Evolutionary conservation across 92 coral and sea anemone genomes (phyloP).

Genomic region (Pocillopora grandis): DNA sequence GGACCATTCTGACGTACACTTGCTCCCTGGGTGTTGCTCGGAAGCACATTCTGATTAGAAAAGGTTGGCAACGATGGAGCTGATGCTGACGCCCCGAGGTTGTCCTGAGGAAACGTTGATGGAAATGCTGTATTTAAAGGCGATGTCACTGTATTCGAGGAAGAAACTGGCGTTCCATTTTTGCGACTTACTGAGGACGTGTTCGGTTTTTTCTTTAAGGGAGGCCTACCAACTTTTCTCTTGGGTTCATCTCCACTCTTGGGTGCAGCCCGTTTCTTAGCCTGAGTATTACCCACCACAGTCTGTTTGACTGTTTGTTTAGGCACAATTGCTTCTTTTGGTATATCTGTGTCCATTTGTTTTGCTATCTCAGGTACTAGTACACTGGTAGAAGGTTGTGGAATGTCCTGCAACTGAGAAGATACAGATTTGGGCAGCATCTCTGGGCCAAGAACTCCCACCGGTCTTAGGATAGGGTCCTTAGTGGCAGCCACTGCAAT

Average conservation of each 20-base stretch:
- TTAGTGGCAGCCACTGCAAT: constrained; percentile 3
- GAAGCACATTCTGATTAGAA: constrained; percentile 26
- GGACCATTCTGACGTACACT: constrained; percentile 46
- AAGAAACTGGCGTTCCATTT: constrained; percentile 9
- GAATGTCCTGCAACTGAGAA: constrained; percentile 34
- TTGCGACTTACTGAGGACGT: constrained; percentile 4
- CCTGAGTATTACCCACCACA: constrained; percentile 2
- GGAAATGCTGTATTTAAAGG: constrained; percentile 43
- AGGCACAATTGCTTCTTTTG: background rate
- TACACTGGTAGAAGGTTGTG: constrained; percentile 32
- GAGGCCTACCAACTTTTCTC: constrained; percentile 88
- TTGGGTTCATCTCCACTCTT: constrained; percentile 79
- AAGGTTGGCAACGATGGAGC: constrained; percentile 26
- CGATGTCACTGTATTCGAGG: constrained; percentile 26
- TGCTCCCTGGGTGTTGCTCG: constrained; percentile 14
- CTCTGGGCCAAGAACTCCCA: constrained; percentile 22
- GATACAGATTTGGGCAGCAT: constrained; percentile 31
- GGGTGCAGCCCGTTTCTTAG: constrained; percentile 73
- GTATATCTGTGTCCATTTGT: constrained; percentile 10
- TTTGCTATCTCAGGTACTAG: constrained; percentile 8
- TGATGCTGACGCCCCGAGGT: constrained; percentile 14
- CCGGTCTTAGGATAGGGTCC: constrained; percentile 6
- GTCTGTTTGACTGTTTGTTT: constrained; percentile 38
- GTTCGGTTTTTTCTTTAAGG: constrained; percentile 46
- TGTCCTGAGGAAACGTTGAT: constrained; percentile 22